phyloP scores from a whole-genome alignment of 2,888 invertebrate species.

The Cenopis cana region DNA sequence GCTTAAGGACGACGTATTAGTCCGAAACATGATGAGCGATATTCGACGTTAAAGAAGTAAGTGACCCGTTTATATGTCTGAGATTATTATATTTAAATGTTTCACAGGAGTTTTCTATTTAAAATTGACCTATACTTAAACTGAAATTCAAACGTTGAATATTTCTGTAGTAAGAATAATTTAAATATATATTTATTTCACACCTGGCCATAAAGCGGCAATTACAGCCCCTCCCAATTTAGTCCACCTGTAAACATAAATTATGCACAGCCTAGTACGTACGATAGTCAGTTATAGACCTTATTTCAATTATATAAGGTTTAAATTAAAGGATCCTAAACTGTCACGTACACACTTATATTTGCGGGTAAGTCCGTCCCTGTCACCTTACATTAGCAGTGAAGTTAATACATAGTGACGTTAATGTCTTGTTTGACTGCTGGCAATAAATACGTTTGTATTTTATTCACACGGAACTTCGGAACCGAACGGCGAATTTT shows the following conservation, averaged over 20 bases:
- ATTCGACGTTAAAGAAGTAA: too few species aligned
- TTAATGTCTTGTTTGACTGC: conserved; percentile 31
- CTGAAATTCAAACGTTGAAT: too few species aligned
- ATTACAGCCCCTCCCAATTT: too few species aligned
- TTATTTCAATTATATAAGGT: neutral
- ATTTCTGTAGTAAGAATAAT: too few species aligned
- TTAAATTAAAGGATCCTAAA: neutral
- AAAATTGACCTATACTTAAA: too few species aligned
- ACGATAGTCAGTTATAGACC: neutral
- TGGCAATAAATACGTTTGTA: conserved; percentile 22
- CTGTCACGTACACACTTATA: conserved; percentile 17
- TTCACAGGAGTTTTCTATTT: too few species aligned
- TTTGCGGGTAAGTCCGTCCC: conserved; percentile 8
- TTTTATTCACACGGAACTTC: conserved; percentile 55
- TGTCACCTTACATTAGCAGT: conserved; percentile 20
- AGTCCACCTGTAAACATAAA: conserved; percentile 4
- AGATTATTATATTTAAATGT: too few species aligned
- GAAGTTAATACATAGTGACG: conserved; percentile 20
- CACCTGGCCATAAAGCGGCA: too few species aligned
- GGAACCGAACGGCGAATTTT: conserved; percentile 51
- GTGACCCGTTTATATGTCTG: too few species aligned
- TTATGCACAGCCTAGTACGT: neutral
- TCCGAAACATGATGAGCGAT: too few species aligned
- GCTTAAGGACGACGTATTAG: too few species aligned
- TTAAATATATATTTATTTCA: too few species aligned